Conservation (phyloP, 92 coral and sea anemone genomes). For the Palythoa heliodiscus region DNA sequence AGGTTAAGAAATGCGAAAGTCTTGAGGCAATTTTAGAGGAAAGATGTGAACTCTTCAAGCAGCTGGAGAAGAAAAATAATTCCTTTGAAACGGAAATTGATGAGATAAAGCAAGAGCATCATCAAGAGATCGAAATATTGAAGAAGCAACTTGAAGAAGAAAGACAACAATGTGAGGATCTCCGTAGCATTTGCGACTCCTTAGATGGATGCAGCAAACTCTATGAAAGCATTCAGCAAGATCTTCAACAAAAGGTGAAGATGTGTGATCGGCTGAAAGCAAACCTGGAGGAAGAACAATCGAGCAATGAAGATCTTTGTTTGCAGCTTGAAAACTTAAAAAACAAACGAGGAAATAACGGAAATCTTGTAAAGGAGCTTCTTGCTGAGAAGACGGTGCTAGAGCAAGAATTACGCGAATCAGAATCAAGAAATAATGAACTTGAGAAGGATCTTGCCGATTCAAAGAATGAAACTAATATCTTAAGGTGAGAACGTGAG, state of each 20-base stretch:
- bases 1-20: background rate
- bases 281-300: background rate
- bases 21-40: background rate
- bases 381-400: conserved; percentile 31
- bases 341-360: conserved; percentile 7
- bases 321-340: background rate
- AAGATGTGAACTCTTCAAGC: background rate
- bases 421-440: conserved; percentile 20
- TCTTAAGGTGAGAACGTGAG: background rate
- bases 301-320: background rate
- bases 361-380: conserved; percentile 33
- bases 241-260: no score
- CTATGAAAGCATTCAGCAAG: no score
- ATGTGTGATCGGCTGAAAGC: background rate
- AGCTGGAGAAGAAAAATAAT: background rate
- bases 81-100: background rate
- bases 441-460: conserved; percentile 46
- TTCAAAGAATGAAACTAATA: conserved; percentile 4
- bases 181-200: no score
- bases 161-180: background rate
- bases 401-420: conserved; percentile 36
- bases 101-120: background rate
- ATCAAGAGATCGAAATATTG: background rate
- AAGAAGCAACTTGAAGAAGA: background rate
- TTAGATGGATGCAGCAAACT: no score